Conservation (phyloP, 2,888 invertebrate genomes). For the Eretmocerus hayati region DNA sequence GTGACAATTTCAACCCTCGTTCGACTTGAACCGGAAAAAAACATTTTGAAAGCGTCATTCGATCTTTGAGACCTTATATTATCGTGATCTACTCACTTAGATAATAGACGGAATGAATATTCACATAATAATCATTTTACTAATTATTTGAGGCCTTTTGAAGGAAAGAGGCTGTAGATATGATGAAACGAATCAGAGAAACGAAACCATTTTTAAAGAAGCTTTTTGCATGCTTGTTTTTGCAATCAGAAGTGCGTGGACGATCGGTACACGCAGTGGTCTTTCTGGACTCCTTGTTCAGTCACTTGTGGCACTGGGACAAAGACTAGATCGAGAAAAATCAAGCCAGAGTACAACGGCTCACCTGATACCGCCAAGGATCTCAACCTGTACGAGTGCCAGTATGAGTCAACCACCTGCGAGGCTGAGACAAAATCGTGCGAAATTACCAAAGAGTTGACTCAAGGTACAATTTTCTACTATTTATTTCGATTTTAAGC, state of each 20-base stretch:
- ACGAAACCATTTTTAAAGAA: neutral
- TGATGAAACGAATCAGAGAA: too few species aligned
- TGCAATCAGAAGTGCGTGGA: constrained; percentile 45
- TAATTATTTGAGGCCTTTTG: too few species aligned
- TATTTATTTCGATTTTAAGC: too few species aligned
- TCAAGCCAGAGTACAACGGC: constrained; percentile 23
- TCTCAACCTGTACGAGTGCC: constrained; percentile 34
- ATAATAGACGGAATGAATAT: too few species aligned
- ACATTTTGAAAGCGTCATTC: too few species aligned
- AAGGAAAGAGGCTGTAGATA: too few species aligned
- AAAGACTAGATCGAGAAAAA: constrained; percentile 57
- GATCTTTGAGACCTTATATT: too few species aligned
- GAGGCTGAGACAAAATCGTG: constrained; percentile 36
- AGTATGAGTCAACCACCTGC: constrained; percentile 32
- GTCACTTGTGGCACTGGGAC: constrained; percentile 81
- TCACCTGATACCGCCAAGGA: constrained; percentile 23
- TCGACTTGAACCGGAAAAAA: too few species aligned
- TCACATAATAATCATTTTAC: too few species aligned
- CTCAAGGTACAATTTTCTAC: constrained; percentile 27
- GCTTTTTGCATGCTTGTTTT: neutral
- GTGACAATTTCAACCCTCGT: too few species aligned
- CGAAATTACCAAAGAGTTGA: constrained; percentile 35
- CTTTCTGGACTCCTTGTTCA: constrained; percentile 86
- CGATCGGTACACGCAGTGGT: constrained; percentile 61
- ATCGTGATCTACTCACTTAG: too few species aligned